Conservation (phyloP, 2,888 invertebrate genomes). For the Pammene aurita region DNA sequence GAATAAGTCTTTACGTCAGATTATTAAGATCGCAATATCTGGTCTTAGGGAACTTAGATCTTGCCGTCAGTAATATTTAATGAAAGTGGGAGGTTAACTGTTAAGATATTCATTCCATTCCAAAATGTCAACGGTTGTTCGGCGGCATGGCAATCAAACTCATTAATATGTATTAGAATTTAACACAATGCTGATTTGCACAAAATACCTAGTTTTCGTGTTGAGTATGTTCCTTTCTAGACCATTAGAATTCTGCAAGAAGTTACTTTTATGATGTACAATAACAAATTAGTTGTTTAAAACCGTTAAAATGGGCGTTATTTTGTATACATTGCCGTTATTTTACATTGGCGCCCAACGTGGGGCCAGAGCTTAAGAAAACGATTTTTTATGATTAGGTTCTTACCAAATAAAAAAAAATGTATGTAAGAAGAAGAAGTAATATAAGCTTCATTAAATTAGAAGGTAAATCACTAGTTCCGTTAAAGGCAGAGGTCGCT, state of each 20-base stretch:
- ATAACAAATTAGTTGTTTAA: not conserved
- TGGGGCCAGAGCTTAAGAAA: not conserved
- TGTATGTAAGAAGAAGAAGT: no score
- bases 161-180: slow-evolving; percentile 14
- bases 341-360: not conserved
- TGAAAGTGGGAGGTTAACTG: not conserved
- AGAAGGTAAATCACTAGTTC: no score
- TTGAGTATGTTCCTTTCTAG: not conserved
- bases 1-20: no score
- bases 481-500: no score
- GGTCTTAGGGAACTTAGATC: slow-evolving; percentile 7
- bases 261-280: no score
- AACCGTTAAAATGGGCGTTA: not conserved
- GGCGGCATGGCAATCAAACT: not conserved
- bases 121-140: slow-evolving; percentile 24
- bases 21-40: not conserved
- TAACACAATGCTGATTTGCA: not conserved
- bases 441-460: no score
- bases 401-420: no score
- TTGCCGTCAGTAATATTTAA: slow-evolving; percentile 7
- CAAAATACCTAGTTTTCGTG: not conserved
- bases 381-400: no score
- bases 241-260: no score
- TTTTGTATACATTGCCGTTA: not conserved
- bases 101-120: slow-evolving; percentile 26